Evolutionary conservation across 2,888 invertebrate genomes (phyloP), one percentile per base, ranked within the genome.

Genomic region (Amorpha juglandis): DNA sequence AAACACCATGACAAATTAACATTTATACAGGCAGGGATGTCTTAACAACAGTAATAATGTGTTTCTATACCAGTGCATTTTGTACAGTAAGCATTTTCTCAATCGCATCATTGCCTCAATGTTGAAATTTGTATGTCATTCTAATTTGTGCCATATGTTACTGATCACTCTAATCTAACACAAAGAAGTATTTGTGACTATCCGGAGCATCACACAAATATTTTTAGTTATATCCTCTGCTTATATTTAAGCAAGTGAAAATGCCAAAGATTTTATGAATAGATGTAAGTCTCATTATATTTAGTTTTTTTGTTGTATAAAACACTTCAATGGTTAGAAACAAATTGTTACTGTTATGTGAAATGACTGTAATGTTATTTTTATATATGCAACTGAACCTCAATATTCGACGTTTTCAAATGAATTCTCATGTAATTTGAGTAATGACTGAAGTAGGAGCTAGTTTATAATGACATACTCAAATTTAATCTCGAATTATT

Each of bases 271-370:
- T 91, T 86, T 80, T 86, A 85, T 78, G 77, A 82, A 79, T 92
- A 92, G 92, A 78, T 89, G 73, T 92, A 92, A 91, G 92, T 85
- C 81, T 82, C 82, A 81, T 74, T 86, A 80, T 82, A 78, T 81
- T 84, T 79, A 72, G 58, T 67, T 75, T 69, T 73, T 27, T 27
- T 27, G n/a, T 27, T 81, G 69, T 72, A 70, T 73, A 76, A 62
- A 78, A 78, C 78, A 78, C 78, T 79, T 78, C 75, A 71, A 76
- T 81, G 90, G 85, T 81, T 91, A 87, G 92, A 92, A 92, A 92
- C 92, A 92, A 87, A 92, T 92, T 92, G 89, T 92, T 92, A 92
- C 92, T 92, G 92, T 92, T 88, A 76, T 78, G 75, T 78, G 72
- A 74, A 80, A 77, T 81, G 77, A 80, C 77, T 78, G 74, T 73